Evolutionary conservation across 2,888 invertebrate genomes (phyloP), one percentile per base, ranked within the genome.

Genomic region (Meiosimyza decipiens): DNA sequence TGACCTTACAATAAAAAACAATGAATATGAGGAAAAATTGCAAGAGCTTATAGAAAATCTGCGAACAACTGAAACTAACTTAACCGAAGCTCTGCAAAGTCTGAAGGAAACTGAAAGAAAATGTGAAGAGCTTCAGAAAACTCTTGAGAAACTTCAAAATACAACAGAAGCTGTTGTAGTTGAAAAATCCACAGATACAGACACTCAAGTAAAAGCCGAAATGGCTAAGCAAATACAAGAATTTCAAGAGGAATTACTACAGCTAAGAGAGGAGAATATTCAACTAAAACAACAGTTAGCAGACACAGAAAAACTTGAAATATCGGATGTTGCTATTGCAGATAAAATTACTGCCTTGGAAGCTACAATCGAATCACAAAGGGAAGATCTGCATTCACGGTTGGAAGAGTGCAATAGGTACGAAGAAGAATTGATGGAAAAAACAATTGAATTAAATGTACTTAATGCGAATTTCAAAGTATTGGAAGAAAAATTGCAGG

Each of bases 341-440:
- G 79, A 80, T n/a, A 81, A 79, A 51, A 74, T 85, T n/a, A 78
- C 77, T 13, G 82, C 87, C 70, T 81, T 90, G 33, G 84, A 89
- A 81, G 85, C 86, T n/a, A 88, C 88, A 76, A 84, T 91, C 40
- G 87, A 85, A 76, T 79, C 82, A 62, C 88, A 89, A 59, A 82
- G 87, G 68, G 84, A 87, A 33, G 88, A 91, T 79, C 85, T 91
- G 69, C 89, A 90, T 78, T 82, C 88, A 71, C 84, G 91, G 50
- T 88, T 89, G 78, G 88, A 89, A 81, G 81, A 88, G 13, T 88
- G 91, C 75, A 88, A 87, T 74, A 87, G 89, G 80, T 88, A 92
- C 49, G 89, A 89, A 80, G 84, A 89, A 28, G 88, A 89, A 64
- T 83, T 90, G 80, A 89, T 89, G 6, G 90, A 90, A 80, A 86